Evolutionary conservation across 2,113 vertebrate genomes (phyloP).

Genomic region (Trinectes maculatus): DNA sequence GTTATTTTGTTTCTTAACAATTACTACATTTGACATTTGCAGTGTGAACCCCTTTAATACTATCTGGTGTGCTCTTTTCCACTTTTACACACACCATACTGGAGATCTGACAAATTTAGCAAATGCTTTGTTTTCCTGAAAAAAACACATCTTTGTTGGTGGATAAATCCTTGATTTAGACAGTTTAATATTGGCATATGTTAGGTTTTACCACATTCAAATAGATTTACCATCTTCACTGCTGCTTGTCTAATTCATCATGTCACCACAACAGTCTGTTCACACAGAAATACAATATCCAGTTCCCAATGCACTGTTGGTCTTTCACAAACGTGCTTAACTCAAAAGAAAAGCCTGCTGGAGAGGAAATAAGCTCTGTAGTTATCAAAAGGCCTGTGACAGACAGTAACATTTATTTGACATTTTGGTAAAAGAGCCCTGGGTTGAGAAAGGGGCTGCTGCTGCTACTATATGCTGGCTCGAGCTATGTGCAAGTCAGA

Average conservation of each 20-base stretch:
- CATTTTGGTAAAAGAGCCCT: constrained; percentile 48
- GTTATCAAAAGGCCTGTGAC: constrained; percentile 52
- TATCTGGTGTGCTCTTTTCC: too few relatives aligned
- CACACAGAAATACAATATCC: constrained; percentile 27
- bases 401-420: constrained; percentile 58
- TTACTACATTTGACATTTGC: too few relatives aligned
- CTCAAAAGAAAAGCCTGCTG: constrained; percentile 28
- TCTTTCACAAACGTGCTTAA: constrained; percentile 45
- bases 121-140: background rate
- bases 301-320: constrained; percentile 8
- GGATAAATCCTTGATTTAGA: background rate
- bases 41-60: too few relatives aligned
- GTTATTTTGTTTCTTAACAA: too few relatives aligned
- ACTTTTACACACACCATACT: background rate
- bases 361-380: constrained; percentile 34
- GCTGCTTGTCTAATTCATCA: constrained; percentile 10
- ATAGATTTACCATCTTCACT: constrained; percentile 9
- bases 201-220: background rate
- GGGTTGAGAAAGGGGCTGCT: constrained; percentile 13
- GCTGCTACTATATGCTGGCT: constrained; percentile 31
- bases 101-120: background rate
- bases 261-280: constrained; percentile 10
- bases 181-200: background rate
- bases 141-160: too few relatives aligned
- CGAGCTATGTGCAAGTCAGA: constrained; percentile 47